These are phyloP conservation scores for Cossypha caffra DNA, from an alignment of 2,797 vertebrate species.

Conservation along the genomic window DNA sequence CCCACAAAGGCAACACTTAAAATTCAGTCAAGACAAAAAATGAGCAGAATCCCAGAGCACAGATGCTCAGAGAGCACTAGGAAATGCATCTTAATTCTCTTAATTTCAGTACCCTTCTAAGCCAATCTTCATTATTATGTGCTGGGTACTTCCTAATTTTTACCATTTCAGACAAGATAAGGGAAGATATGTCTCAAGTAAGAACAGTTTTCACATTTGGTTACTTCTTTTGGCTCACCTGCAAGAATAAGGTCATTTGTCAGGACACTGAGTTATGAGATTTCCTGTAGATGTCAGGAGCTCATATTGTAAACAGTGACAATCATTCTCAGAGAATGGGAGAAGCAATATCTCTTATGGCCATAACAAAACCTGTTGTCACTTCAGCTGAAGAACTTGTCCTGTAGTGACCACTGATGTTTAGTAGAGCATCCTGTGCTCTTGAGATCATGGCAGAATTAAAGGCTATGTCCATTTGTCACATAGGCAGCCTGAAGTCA, in stretches of 20 bases:
- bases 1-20: background rate
- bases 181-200: background rate
- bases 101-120: background rate
- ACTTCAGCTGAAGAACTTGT: background rate
- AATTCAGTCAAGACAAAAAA: background rate
- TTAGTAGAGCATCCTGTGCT: background rate
- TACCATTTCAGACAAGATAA: background rate
- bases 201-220: background rate
- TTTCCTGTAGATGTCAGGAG: background rate
- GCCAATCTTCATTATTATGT: background rate
- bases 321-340: background rate
- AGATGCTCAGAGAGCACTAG: background rate
- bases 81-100: background rate
- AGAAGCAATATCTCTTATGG: background rate
- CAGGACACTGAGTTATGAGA: background rate
- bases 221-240: background rate
- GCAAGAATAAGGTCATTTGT: background rate
- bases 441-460: background rate
- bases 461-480: background rate
- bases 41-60: background rate
- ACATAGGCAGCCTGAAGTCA: background rate
- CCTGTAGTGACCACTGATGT: background rate
- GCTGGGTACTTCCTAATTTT: background rate
- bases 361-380: background rate
- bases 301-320: background rate